phyloP scores from a whole-genome alignment of 2,888 invertebrate species.

The Octonoba sinensis region DNA sequence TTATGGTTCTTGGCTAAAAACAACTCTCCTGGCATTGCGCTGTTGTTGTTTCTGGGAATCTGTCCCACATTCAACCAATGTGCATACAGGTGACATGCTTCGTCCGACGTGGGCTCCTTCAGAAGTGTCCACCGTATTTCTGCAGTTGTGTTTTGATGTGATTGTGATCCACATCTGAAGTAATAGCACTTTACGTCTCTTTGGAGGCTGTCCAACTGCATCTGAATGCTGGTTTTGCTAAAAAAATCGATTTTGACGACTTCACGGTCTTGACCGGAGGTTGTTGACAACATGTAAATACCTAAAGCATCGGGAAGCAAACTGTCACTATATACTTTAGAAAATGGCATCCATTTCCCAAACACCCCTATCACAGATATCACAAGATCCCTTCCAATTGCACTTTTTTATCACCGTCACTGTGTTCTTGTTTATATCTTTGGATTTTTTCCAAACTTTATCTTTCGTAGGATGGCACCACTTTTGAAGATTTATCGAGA shows the following conservation, averaged over 20 bases:
- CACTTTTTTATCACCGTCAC: constrained; percentile 25
- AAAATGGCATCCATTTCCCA: constrained; percentile 25
- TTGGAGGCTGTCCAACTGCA: not conserved
- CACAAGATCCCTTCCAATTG: constrained; percentile 20
- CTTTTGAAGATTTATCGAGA: constrained; percentile 28
- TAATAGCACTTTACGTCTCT: not conserved
- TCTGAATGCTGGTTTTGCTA: not conserved
- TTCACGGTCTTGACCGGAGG: constrained; percentile 19
- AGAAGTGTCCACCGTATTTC: constrained; percentile 33
- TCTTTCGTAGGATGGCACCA: constrained; percentile 49
- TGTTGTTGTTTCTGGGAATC: not conserved
- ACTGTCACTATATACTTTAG: constrained; percentile 10
- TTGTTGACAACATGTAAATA: constrained; percentile 19
- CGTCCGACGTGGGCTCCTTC: constrained; percentile 11
- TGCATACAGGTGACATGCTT: constrained; percentile 42
- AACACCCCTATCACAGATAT: constrained; percentile 32
- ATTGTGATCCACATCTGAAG: constrained; percentile 4
- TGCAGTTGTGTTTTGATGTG: not conserved
- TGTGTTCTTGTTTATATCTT: constrained; percentile 1
- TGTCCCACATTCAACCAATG: constrained; percentile 44
- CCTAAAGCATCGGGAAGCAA: constrained; percentile 10
- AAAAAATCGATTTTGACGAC: constrained; percentile 16
- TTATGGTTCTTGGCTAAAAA: constrained; percentile 26
- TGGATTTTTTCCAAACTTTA: constrained; percentile 35
- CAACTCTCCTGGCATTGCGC: constrained; percentile 11